A percentile compares a stretch with the other conserved stretches of the same genome.
These are phyloP conservation scores for Morpho deidamia DNA, from an alignment of 2,888 invertebrate genomes.

Conservation along the genomic window DNA sequence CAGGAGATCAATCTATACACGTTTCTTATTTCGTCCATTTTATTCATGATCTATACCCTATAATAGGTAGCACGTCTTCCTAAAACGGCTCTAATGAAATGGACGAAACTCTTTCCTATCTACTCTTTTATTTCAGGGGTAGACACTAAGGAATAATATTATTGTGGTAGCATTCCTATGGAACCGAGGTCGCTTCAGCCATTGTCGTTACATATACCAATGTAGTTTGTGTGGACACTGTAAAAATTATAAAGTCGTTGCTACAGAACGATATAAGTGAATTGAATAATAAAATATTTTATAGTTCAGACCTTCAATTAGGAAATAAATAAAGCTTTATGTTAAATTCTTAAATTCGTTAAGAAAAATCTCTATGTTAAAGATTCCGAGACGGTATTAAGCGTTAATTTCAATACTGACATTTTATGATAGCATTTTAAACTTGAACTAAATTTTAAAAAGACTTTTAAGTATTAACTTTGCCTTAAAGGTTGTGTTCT, in stretches of 20 bases:
- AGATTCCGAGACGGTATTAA: too few relatives aligned
- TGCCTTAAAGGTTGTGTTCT: too few relatives aligned
- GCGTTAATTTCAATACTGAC: too few relatives aligned
- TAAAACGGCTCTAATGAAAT: slow-evolving; percentile 20
- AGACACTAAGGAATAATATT: slow-evolving; percentile 33
- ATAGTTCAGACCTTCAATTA: too few relatives aligned
- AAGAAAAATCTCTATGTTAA: too few relatives aligned
- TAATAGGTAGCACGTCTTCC: slow-evolving; percentile 18
- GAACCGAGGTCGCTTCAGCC: slow-evolving; percentile 19
- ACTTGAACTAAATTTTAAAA: too few relatives aligned
- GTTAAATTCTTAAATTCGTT: background rate
- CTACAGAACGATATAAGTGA: background rate
- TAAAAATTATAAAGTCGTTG: background rate
- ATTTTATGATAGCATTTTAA: too few relatives aligned
- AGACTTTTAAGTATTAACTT: too few relatives aligned
- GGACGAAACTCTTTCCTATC: slow-evolving; percentile 20
- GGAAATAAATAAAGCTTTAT: too few relatives aligned
- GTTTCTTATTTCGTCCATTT: slow-evolving; percentile 22
- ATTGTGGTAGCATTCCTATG: slow-evolving; percentile 55
- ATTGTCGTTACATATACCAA: slow-evolving; percentile 6
- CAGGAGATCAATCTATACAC: slow-evolving; percentile 10
- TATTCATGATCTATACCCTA: slow-evolving; percentile 7
- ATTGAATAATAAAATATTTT: background rate
- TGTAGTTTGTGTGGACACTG: slow-evolving; percentile 1
- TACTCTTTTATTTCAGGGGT: slow-evolving; percentile 23